phyloP scores from a whole-genome alignment of 2,113 vertebrate genomes.

The Oreochromis niloticus region DNA sequence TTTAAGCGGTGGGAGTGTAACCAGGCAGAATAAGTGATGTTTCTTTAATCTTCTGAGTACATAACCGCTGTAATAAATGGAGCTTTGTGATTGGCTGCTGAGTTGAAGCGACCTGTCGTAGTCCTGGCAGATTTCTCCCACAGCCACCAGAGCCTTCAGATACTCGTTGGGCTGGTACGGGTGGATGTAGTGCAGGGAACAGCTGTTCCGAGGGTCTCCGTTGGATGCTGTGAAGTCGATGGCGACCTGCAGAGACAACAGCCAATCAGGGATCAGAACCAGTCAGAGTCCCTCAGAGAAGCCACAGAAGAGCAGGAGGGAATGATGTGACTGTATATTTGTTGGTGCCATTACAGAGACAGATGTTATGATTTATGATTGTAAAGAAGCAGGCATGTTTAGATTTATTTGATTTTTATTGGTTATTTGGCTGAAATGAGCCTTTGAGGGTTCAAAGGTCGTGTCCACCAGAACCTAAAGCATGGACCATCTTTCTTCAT shows the following conservation, averaged over 20 bases:
- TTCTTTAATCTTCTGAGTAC: neutral
- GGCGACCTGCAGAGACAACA: conserved; percentile 80
- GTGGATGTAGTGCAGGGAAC: conserved; percentile 97
- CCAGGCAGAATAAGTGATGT: neutral
- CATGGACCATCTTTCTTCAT: neutral
- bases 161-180: conserved; percentile 97
- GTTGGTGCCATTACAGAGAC: neutral
- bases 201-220: conserved; percentile 94
- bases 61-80: neutral
- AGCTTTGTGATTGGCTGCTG: neutral
- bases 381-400: neutral
- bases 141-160: conserved; percentile 94
- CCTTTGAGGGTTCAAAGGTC: neutral
- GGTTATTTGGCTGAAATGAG: neutral
- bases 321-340: rapidly evolving
- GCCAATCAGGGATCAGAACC: conserved; percentile 26
- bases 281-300: neutral
- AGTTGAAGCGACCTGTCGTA: conserved; percentile 84
- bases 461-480: rapidly evolving
- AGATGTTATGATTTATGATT: neutral
- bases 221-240: conserved; percentile 98
- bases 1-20: neutral
- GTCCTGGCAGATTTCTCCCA: conserved; percentile 98
- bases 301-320: neutral
- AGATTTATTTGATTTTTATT: neutral